A percentile compares a stretch with the other conserved stretches of the same genome.
Evolutionary conservation across 2,113 vertebrate species (phyloP).

Genomic region (Egretta garzetta): DNA sequence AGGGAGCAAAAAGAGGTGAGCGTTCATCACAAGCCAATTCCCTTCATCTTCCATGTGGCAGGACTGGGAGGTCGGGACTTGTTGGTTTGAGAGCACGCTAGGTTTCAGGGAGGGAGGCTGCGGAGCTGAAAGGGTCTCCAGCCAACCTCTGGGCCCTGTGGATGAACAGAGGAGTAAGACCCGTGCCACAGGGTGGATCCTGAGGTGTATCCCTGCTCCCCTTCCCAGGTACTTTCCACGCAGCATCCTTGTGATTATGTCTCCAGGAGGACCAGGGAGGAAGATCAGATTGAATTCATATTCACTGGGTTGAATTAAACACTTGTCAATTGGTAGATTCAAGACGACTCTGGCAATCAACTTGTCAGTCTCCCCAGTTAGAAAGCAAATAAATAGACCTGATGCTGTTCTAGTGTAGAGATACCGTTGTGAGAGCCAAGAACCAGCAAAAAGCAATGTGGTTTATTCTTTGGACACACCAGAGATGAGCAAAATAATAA

Average conservation of each 20-base stretch:
- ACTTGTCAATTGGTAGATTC: neutral
- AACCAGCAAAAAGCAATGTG: neutral
- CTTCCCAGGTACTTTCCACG: neutral
- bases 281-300: neutral
- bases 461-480: neutral
- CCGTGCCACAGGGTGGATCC: neutral
- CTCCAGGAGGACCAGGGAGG: neutral
- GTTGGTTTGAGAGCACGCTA: neutral
- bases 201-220: neutral
- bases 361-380: neutral
- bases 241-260: neutral
- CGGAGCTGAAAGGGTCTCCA: neutral
- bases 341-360: neutral
- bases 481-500: neutral
- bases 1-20: constrained; percentile 92
- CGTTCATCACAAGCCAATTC: neutral
- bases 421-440: neutral
- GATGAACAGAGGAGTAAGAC: neutral
- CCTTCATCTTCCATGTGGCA: neutral
- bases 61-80: neutral
- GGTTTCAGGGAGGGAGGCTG: neutral
- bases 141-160: neutral
- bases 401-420: neutral
- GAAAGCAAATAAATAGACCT: neutral
- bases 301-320: neutral